Evolutionary conservation across 1,140 invertebrate genomes (phyloP).

Genomic region (Macrobrachium nipponense): DNA sequence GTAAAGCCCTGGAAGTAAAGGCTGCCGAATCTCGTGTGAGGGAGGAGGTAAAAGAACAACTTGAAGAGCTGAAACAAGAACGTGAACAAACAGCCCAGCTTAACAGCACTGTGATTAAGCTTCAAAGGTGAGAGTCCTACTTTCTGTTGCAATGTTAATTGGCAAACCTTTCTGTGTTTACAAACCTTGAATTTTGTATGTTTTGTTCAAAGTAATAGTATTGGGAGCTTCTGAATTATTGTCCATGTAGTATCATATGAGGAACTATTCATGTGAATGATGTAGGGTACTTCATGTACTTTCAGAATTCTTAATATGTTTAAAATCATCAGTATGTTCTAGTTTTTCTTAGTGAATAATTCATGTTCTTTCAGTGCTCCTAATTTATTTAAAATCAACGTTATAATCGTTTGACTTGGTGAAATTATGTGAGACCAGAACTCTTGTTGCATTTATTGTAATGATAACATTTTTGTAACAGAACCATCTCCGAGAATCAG

Average conservation of each 20-base stretch:
- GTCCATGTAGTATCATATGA: too few relatives aligned
- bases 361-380: too few relatives aligned
- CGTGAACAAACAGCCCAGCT: slow-evolving; percentile 32
- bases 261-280: too few relatives aligned
- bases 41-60: slow-evolving; percentile 31
- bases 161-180: neutral
- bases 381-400: neutral
- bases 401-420: neutral
- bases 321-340: too few relatives aligned
- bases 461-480: neutral
- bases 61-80: slow-evolving; percentile 36
- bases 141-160: neutral
- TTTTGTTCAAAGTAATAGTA: neutral
- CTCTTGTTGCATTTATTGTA: neutral
- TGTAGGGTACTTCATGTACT: too few relatives aligned
- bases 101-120: slow-evolving; percentile 21
- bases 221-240: too few relatives aligned
- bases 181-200: neutral
- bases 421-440: neutral
- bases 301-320: too few relatives aligned
- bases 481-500: slow-evolving; percentile 25
- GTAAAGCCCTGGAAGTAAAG: slow-evolving; percentile 30
- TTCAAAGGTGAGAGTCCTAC: slow-evolving; percentile 19
- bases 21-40: slow-evolving; percentile 33
- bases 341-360: too few relatives aligned